Conservation (phyloP, 92 coral and sea anemone genomes). For the Zoanthus solanderi region DNA sequence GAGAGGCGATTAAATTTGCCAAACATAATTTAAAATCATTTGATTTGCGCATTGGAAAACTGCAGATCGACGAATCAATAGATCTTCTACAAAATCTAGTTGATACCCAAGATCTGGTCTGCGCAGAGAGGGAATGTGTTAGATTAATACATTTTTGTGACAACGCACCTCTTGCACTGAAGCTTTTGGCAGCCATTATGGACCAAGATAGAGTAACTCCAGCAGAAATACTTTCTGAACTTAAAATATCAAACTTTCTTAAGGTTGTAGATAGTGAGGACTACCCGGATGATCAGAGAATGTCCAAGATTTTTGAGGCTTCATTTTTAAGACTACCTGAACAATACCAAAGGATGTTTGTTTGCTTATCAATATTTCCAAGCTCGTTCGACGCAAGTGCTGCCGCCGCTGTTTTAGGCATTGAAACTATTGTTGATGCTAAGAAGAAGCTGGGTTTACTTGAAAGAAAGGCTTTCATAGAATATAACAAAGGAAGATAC, state of each 20-base stretch:
- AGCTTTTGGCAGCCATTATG: slow-evolving; percentile 3
- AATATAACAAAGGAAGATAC: background rate
- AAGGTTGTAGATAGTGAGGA: slow-evolving; percentile 7
- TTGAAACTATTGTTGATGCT: background rate
- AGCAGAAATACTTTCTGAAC: slow-evolving; percentile 15
- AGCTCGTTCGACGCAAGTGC: slow-evolving; percentile 26
- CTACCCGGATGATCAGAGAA: slow-evolving; percentile 30
- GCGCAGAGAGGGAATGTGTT: background rate
- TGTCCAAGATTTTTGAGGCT: slow-evolving; percentile 15
- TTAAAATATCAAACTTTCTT: background rate
- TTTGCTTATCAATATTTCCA: slow-evolving; percentile 19
- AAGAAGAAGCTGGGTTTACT: background rate
- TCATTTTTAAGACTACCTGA: slow-evolving; percentile 22
- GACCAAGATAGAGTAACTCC: slow-evolving; percentile 5
- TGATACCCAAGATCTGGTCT: background rate
- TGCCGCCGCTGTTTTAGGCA: slow-evolving; percentile 10
- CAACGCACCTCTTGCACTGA: background rate
- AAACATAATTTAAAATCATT: background rate
- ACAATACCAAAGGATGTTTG: background rate
- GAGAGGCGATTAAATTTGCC: slow-evolving; percentile 1
- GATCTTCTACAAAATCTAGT: background rate
- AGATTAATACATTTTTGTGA: background rate
- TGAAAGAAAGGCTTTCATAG: slow-evolving; percentile 18
- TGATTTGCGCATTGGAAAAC: background rate
- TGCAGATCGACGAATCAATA: background rate